These are phyloP conservation scores for Drosophila paramelanica DNA, from an alignment of 2,888 invertebrate species.

Conservation along the genomic window DNA sequence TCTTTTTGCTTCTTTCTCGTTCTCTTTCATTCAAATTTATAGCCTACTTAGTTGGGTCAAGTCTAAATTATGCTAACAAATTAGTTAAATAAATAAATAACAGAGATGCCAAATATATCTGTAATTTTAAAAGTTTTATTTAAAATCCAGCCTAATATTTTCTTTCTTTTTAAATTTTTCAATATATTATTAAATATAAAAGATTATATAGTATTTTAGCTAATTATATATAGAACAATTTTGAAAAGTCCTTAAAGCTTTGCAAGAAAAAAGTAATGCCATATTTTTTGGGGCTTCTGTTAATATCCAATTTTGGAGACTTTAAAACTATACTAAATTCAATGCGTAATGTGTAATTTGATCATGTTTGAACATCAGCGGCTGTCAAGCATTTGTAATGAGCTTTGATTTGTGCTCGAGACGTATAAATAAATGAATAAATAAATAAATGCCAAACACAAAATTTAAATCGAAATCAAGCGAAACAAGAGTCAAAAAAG, in stretches of 20 bases:
- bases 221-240: too few relatives aligned
- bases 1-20: too few relatives aligned
- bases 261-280: slow-evolving; percentile 12
- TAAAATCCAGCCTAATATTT: too few relatives aligned
- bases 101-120: too few relatives aligned
- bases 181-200: too few relatives aligned
- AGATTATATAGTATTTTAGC: too few relatives aligned
- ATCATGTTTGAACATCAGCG: slow-evolving; percentile 2
- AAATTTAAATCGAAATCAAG: slow-evolving; percentile 20
- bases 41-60: slow-evolving; percentile 9
- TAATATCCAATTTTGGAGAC: neutral
- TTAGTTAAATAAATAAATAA: too few relatives aligned
- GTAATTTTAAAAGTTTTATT: too few relatives aligned
- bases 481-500: neutral
- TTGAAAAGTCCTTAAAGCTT: too few relatives aligned
- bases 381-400: slow-evolving; percentile 40
- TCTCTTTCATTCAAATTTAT: neutral
- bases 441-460: slow-evolving; percentile 24
- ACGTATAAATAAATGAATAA: slow-evolving; percentile 41
- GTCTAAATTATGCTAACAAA: neutral
- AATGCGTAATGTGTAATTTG: slow-evolving; percentile 4
- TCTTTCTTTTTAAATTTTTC: too few relatives aligned
- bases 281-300: slow-evolving; percentile 36
- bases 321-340: slow-evolving; percentile 20
- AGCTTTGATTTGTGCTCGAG: slow-evolving; percentile 59